These are phyloP conservation scores for rat (Rattus norvegicus) DNA, from an alignment of 2,113 vertebrate species.

Conservation along the genomic window DNA sequence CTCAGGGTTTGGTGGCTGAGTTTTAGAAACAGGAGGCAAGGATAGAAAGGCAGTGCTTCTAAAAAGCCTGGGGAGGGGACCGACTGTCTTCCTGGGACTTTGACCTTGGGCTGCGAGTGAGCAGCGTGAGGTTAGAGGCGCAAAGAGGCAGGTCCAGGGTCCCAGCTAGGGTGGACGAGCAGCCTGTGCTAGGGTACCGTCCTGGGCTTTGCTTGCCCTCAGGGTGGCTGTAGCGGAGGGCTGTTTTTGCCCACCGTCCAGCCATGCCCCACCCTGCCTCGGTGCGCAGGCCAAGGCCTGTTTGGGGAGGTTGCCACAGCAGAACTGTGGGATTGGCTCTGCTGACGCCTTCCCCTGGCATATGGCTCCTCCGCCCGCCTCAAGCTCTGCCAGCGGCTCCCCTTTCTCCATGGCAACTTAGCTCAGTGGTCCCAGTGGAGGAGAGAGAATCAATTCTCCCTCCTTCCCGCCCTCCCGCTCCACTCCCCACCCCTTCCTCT, in stretches of 20 bases:
- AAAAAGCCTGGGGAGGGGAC: background rate
- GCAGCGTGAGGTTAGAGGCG: background rate
- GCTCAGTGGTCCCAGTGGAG: conserved; percentile 77
- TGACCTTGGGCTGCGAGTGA: background rate
- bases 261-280: background rate
- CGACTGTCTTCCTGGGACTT: background rate
- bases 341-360: conserved; percentile 80
- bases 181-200: background rate
- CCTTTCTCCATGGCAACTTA: conserved; percentile 87
- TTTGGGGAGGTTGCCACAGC: conserved; percentile 76
- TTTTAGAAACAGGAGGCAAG: background rate
- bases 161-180: background rate
- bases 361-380: conserved; percentile 74
- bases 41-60: background rate
- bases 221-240: background rate
- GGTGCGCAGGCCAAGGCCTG: conserved; percentile 65
- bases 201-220: background rate
- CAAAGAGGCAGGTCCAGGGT: background rate
- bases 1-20: background rate
- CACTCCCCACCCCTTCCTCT: conserved; percentile 70
- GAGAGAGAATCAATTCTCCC: conserved; percentile 78
- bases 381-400: conserved; percentile 80
- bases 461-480: conserved; percentile 66
- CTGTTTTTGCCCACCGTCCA: background rate
- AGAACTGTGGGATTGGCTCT: conserved; percentile 74